A percentile compares a stretch with the other conserved stretches of the same genome.
Conservation (phyloP, 1,140 invertebrate genomes). For the Drosophila pruinosa region DNA sequence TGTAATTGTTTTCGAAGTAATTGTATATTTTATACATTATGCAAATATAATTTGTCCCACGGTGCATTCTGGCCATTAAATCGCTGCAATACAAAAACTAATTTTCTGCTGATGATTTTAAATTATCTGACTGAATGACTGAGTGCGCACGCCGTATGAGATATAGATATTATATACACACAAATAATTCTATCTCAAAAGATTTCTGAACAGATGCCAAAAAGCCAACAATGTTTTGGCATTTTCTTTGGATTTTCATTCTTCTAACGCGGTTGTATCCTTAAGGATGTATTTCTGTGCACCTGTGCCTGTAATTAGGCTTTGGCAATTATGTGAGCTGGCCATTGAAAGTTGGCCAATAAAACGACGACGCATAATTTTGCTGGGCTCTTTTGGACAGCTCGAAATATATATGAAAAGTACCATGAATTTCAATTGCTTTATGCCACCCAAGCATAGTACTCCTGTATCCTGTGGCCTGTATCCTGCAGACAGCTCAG, state of each 20-base stretch:
- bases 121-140: slow-evolving; percentile 75
- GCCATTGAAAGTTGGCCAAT: slow-evolving; percentile 23
- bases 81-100: slow-evolving; percentile 58
- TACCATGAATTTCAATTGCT: slow-evolving; percentile 74
- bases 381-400: not conserved
- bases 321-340: slow-evolving; percentile 20
- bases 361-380: slow-evolving; percentile 27
- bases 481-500: no score
- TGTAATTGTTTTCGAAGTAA: no score
- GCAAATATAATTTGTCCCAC: not conserved
- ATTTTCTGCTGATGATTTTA: slow-evolving; percentile 82
- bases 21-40: not conserved
- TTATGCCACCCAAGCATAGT: not conserved
- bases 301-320: slow-evolving; percentile 51
- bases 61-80: slow-evolving; percentile 42
- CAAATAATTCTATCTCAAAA: slow-evolving; percentile 3
- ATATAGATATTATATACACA: slow-evolving; percentile 25
- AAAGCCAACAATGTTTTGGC: not conserved
- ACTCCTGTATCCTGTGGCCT: not conserved
- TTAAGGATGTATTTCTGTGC: slow-evolving; percentile 8
- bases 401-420: slow-evolving; percentile 8
- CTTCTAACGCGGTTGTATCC: not conserved
- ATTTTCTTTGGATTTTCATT: not conserved
- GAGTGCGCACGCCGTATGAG: slow-evolving; percentile 28
- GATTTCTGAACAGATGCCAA: not conserved